Evolutionary conservation across 2,888 invertebrate genomes (phyloP).

Genomic region (Arrhopalites spinosus): DNA sequence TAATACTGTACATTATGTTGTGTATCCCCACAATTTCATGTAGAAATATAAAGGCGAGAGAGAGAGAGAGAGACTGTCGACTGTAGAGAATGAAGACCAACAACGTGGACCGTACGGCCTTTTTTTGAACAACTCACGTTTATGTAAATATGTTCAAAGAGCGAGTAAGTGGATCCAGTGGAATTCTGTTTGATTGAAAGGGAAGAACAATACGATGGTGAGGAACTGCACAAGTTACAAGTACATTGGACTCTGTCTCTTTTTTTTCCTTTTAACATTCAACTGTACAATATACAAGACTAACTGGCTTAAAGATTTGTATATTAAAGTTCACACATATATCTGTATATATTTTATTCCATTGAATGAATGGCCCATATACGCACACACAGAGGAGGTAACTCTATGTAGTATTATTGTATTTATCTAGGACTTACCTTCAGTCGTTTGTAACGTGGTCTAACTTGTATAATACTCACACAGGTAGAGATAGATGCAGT

Average conservation of each 20-base stretch:
- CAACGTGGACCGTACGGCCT: neutral
- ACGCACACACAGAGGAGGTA: neutral
- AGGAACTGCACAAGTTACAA: neutral
- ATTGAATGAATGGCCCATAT: conserved; percentile 19
- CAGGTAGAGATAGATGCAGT: neutral
- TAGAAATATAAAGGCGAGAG: neutral
- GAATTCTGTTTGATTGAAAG: conserved; percentile 20
- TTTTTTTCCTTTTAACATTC: neutral
- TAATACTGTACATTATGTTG: too few relatives aligned
- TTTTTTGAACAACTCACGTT: conserved; percentile 20
- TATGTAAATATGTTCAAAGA: conserved; percentile 1
- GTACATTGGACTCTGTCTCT: neutral
- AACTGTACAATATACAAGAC: neutral
- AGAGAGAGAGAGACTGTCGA: neutral
- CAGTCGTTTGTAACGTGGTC: neutral
- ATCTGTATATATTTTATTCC: neutral
- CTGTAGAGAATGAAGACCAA: neutral
- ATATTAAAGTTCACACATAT: neutral
- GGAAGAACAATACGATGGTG: conserved; percentile 1
- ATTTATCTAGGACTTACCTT: neutral
- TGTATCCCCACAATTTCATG: neutral
- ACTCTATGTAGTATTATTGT: too few relatives aligned
- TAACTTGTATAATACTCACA: neutral
- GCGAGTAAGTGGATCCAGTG: neutral
- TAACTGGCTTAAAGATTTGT: neutral